Percentiles rank a stretch among this genome's conserved stretches.
These are phyloP conservation scores for Sarcophaga subvicina DNA, from an alignment of 2,888 invertebrate species.

Conservation along the genomic window DNA sequence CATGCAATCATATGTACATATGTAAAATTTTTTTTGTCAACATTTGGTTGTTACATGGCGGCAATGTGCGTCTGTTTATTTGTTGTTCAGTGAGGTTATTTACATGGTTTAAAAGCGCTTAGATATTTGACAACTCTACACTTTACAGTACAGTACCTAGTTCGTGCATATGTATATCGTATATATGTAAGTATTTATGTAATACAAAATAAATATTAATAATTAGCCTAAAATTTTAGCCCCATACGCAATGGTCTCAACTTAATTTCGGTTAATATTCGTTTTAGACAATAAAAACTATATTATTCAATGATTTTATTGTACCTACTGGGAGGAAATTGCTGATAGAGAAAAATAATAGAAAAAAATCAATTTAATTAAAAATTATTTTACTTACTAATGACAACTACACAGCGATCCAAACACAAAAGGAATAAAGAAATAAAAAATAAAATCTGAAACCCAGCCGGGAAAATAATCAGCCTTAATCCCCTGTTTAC, in stretches of 20 bases:
- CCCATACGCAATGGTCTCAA: not conserved
- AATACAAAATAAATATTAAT: too few species aligned
- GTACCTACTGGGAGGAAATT: not conserved
- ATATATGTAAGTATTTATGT: too few species aligned
- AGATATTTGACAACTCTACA: not conserved
- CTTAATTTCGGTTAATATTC: not conserved
- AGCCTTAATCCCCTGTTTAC: constrained; percentile 75
- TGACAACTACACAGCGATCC: constrained; percentile 47
- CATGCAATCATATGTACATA: not conserved
- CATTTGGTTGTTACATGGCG: not conserved
- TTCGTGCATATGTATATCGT: too few species aligned
- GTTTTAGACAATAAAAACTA: not conserved
- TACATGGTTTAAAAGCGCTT: too few species aligned
- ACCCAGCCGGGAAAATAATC: constrained; percentile 69
- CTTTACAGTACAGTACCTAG: not conserved
- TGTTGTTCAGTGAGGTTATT: not conserved
- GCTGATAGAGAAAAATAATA: constrained; percentile 45
- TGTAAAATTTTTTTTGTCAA: not conserved
- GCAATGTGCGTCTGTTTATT: not conserved
- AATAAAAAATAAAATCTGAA: constrained; percentile 43
- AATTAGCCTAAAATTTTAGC: not conserved
- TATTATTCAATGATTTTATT: not conserved
- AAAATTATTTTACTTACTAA: constrained; percentile 67
- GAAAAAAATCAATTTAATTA: constrained; percentile 74
- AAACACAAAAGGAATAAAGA: constrained; percentile 36